Evolutionary conservation across 2,113 vertebrate genomes (phyloP).

Genomic region (Girardinichthys multiradiatus): DNA sequence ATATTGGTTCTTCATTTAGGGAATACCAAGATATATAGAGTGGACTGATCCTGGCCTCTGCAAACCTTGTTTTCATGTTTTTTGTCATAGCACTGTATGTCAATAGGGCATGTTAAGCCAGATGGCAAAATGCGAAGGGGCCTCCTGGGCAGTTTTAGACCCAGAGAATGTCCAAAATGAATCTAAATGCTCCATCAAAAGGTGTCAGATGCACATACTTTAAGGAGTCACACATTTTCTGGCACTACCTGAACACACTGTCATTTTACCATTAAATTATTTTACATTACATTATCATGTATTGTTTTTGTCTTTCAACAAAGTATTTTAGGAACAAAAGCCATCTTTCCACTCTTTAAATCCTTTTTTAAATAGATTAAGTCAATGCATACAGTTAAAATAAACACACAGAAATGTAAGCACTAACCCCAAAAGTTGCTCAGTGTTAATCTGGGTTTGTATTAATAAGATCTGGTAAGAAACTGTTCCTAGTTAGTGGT

Average conservation of each 20-base stretch:
- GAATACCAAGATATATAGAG: neutral
- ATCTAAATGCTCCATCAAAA: neutral
- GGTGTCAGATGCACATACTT: neutral
- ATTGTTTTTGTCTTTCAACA: no score
- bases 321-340: no score
- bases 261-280: no score
- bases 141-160: neutral
- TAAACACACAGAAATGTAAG: no score
- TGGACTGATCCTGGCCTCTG: neutral
- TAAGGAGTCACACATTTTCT: no score
- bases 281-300: no score
- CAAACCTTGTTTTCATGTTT: neutral
- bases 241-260: no score
- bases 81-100: no score
- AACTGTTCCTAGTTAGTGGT: neutral
- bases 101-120: no score
- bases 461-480: neutral
- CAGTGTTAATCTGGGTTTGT: conserved; percentile 1
- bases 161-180: neutral
- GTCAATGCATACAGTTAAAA: no score
- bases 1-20: neutral
- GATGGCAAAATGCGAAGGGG: neutral
- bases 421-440: neutral
- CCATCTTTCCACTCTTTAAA: no score
- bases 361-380: no score